These are phyloP conservation scores for Bombus fervidus DNA, from an alignment of 1,140 invertebrate species.

Conservation along the genomic window DNA sequence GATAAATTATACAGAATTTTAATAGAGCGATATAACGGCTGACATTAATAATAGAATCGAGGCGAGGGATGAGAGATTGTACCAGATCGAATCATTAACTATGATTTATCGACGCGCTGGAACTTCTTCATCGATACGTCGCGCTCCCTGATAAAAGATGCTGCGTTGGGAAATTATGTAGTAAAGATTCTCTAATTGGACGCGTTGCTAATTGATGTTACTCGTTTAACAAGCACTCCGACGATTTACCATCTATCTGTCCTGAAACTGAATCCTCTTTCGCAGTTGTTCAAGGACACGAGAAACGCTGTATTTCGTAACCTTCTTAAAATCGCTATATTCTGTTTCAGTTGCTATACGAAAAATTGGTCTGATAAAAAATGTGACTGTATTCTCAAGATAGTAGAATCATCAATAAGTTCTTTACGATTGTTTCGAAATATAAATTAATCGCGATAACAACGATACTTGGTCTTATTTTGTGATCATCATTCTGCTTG, in stretches of 20 bases:
- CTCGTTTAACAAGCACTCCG: neutral
- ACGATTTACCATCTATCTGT: neutral
- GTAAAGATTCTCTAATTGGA: slow-evolving; percentile 14
- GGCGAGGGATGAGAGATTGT: slow-evolving; percentile 19
- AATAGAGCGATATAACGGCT: slow-evolving; percentile 27
- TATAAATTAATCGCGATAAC: too few relatives aligned
- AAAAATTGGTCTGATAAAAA: too few relatives aligned
- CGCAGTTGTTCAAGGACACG: too few relatives aligned
- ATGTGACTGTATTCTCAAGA: too few relatives aligned
- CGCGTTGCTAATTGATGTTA: neutral
- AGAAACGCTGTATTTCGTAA: too few relatives aligned
- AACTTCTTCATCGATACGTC: neutral
- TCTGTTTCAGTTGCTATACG: too few relatives aligned
- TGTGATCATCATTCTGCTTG: too few relatives aligned
- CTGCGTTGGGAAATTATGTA: neutral
- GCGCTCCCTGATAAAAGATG: neutral
- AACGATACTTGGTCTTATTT: too few relatives aligned
- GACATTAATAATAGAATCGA: slow-evolving; percentile 27
- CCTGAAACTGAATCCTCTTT: too few relatives aligned
- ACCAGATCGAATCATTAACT: slow-evolving; percentile 22
- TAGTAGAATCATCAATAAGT: too few relatives aligned
- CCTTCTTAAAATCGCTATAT: too few relatives aligned
- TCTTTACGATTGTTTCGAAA: too few relatives aligned
- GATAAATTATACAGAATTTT: slow-evolving; percentile 27
- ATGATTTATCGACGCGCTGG: slow-evolving; percentile 22